Conservation (phyloP, 2,888 invertebrate species). For the Deilephila elpenor region DNA sequence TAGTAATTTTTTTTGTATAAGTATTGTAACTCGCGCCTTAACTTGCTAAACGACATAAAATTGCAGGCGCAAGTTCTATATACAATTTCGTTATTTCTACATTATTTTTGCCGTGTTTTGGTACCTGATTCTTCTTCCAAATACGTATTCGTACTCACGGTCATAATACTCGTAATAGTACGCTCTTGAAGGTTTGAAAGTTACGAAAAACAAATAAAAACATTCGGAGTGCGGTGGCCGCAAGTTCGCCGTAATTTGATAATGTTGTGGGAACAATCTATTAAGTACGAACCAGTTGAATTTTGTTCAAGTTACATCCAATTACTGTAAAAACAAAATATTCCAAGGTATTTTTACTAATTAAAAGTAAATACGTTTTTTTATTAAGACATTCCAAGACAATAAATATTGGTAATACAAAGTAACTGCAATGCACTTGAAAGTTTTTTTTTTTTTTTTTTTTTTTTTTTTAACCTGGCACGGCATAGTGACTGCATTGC, state of each 20-base stretch:
- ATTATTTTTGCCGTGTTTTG: neutral
- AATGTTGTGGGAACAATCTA: slow-evolving; percentile 4
- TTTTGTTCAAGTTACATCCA: neutral
- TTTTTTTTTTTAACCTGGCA: no score
- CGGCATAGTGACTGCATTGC: no score
- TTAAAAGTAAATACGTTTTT: no score
- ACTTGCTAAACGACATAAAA: no score
- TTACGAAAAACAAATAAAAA: slow-evolving; percentile 4
- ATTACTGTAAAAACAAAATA: neutral
- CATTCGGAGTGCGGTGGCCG: slow-evolving; percentile 1
- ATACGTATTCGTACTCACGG: neutral
- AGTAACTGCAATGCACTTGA: no score
- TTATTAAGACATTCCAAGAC: no score
- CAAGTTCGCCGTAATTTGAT: neutral
- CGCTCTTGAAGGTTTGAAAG: slow-evolving; percentile 19
- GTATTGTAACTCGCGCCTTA: no score
- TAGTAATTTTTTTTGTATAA: no score
- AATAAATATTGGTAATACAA: no score
- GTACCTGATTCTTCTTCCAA: neutral
- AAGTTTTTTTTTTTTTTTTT: no score
- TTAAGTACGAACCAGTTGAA: neutral
- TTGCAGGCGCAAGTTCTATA: no score
- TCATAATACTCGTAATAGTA: slow-evolving; percentile 22
- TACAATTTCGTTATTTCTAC: no score
- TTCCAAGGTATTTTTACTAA: neutral